A percentile compares a stretch with the other conserved stretches of the same genome.
Conservation (phyloP, 2,888 invertebrate genomes). For the Parascotia fuliginaria region DNA sequence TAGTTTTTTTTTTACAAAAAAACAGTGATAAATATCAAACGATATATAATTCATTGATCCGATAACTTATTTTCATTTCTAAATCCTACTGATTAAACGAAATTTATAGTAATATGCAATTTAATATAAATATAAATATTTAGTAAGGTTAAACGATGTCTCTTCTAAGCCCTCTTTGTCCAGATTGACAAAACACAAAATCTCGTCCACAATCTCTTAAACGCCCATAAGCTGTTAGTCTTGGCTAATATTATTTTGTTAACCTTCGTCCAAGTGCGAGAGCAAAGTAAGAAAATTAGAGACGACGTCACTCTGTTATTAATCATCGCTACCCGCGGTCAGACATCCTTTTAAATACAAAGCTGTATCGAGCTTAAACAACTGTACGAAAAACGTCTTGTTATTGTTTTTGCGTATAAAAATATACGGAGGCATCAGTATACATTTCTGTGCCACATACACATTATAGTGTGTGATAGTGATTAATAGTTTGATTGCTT, state of each 20-base stretch:
- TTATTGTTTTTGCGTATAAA: not conserved
- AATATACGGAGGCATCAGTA: not conserved
- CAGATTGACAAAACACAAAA: not conserved
- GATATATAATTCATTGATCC: no score
- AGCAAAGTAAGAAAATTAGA: conserved; percentile 12
- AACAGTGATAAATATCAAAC: no score
- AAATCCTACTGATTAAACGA: no score
- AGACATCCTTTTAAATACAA: conserved; percentile 10
- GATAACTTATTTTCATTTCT: no score
- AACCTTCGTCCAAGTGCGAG: conserved; percentile 11
- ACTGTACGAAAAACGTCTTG: not conserved
- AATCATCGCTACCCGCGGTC: conserved; percentile 8
- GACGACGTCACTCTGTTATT: conserved; percentile 11
- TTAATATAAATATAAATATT: no score
- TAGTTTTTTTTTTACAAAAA: no score
- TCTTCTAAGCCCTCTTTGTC: no score
- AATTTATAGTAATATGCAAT: no score
- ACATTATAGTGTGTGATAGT: no score
- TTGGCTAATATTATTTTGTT: conserved; percentile 11
- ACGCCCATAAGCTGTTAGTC: conserved; percentile 1
- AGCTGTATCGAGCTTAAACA: conserved; percentile 1
- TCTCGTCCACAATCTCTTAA: conserved; percentile 3
- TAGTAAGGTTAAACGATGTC: no score
- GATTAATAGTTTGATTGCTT: no score
- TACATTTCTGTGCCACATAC: no score